Evolutionary conservation across 2,113 vertebrate species (phyloP), one percentile per base, ranked within the genome.

Genomic region (Anguilla japonica): DNA sequence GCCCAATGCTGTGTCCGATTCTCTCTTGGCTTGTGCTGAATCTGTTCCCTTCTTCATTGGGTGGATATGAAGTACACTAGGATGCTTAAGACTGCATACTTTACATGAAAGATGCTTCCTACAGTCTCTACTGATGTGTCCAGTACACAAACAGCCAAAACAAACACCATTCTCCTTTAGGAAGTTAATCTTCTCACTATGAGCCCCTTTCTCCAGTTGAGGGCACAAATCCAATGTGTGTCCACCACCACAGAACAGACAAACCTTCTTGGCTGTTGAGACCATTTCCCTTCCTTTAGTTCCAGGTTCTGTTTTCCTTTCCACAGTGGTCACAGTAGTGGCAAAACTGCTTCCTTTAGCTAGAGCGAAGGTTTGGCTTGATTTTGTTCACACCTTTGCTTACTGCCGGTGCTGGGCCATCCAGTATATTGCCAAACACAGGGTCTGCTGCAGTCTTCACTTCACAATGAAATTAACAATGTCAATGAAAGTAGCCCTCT

Each of bases 61-160:
- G 6, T 50, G 29, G 11, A 88, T 82, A 15, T 78, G 79, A 56
- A 88, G 82, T 2, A 79, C n/a, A 0, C 1, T 84, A 2, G 63
- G 86, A 16, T 86, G 87, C 26, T 41, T 84, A 0, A 16, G 16
- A 41, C 26, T 26, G 14, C 84, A 87, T 15, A 6, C n/a, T 29
- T 41, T 41, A 46, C 81, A 86, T 2, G 50, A 85, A 13, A 88
- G 16, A 4, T 40, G 6, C 18, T 67, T 87, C 29, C 15, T 88
- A n/a, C 87, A 84, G 3, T 86, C 67, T 20, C 78, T 90, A 26
- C 78, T 89, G 29, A 88, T 88, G 81, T 90, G 87, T 41, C 89
- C 87, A 11, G 5, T 79, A 41, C 63, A 84, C 40, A 85, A 79
- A 63, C 88, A 89, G 18, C 60, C 84, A 84, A 88, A 89, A n/a